phyloP scores from a whole-genome alignment of 2,113 vertebrate genomes.

The Microcebus ravelobensis region DNA sequence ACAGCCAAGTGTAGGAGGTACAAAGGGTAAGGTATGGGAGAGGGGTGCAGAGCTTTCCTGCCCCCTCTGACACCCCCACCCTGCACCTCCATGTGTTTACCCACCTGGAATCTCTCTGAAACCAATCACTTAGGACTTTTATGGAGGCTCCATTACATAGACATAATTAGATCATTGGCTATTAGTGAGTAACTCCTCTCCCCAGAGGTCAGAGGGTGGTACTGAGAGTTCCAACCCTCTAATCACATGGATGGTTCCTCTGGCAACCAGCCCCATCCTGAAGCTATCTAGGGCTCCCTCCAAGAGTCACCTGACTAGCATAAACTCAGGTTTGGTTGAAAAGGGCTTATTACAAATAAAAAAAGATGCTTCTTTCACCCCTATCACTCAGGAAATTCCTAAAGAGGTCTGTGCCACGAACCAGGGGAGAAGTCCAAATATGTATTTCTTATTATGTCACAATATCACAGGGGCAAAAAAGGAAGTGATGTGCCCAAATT shows the following conservation, averaged over 20 bases:
- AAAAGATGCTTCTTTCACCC: background rate
- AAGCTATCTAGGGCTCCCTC: background rate
- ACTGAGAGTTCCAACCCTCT: background rate
- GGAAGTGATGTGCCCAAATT: background rate
- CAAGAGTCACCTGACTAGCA: background rate
- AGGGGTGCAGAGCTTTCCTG: no score
- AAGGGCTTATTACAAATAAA: background rate
- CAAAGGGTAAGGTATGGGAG: background rate
- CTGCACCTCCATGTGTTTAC: background rate
- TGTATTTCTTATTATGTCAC: background rate
- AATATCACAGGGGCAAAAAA: background rate
- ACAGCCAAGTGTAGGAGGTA: background rate
- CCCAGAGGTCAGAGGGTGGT: background rate
- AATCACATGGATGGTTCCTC: background rate
- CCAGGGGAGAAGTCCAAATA: background rate
- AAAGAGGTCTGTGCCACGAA: background rate
- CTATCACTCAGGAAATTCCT: background rate
- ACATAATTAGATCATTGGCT: background rate
- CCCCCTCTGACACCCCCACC: background rate
- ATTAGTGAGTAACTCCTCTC: background rate
- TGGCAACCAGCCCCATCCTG: background rate
- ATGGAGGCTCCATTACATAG: background rate
- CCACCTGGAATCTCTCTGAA: background rate
- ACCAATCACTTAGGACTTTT: background rate
- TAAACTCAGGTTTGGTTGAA: background rate